Evolutionary conservation across 2,888 invertebrate species (phyloP).

Genomic region (Erebia palarica): DNA sequence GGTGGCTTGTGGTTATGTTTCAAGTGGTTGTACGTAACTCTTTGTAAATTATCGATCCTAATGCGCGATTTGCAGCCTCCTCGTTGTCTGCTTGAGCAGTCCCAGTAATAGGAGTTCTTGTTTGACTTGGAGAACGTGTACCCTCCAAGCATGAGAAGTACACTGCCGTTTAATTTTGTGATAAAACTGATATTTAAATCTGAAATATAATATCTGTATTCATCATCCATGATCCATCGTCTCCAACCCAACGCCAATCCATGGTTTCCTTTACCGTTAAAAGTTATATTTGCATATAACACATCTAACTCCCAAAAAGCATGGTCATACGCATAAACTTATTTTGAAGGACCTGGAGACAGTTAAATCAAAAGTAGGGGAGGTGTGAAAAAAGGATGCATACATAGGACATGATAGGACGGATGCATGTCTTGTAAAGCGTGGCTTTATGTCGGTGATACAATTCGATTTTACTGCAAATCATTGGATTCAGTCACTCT

Average conservation of each 20-base stretch:
- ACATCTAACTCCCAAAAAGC: no score
- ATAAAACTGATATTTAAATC: constrained; percentile 21
- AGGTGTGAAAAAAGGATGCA: no score
- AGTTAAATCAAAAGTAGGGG: no score
- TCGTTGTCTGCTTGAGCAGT: constrained; percentile 36
- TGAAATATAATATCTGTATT: constrained; percentile 13
- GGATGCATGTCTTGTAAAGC: no score
- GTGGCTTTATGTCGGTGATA: no score
- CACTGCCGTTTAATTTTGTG: constrained; percentile 30
- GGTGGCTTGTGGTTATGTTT: constrained; percentile 10
- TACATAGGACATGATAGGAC: no score
- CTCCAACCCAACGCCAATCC: no score
- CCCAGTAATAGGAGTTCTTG: constrained; percentile 35
- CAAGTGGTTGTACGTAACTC: neutral
- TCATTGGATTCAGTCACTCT: neutral
- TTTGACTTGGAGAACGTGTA: constrained; percentile 40
- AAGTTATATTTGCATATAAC: no score
- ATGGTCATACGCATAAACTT: no score
- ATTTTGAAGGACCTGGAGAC: no score
- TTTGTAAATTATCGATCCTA: constrained; percentile 19
- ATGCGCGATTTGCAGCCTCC: constrained; percentile 27
- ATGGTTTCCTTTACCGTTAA: no score
- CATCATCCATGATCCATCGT: no score
- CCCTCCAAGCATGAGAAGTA: constrained; percentile 33
- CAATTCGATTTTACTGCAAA: neutral